Percentiles rank a stretch among this genome's conserved stretches.
Conservation (phyloP, 2,888 invertebrate genomes). For the Punctoribates punctum region DNA sequence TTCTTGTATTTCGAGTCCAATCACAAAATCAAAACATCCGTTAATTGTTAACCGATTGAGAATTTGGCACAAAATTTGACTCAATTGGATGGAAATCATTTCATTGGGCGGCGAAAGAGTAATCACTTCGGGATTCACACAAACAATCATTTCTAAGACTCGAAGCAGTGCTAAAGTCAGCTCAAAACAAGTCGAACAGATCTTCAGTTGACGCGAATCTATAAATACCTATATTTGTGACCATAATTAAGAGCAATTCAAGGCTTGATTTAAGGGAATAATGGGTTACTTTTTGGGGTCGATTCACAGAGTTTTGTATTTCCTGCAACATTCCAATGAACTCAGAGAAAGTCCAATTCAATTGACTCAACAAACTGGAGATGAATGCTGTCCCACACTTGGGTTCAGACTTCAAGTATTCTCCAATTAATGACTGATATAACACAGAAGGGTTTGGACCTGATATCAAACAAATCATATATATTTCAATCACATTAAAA, state of each 20-base stretch:
- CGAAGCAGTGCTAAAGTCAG: conserved; percentile 71
- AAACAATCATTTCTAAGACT: conserved; percentile 73
- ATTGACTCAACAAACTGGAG: conserved; percentile 72
- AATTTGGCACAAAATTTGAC: conserved; percentile 69
- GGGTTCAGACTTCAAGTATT: conserved; percentile 62
- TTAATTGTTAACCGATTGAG: conserved; percentile 70
- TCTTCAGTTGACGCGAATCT: conserved; percentile 71
- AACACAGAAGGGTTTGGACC: conserved; percentile 64
- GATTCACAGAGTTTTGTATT: conserved; percentile 64
- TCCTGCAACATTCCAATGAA: conserved; percentile 80
- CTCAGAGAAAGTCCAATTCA: conserved; percentile 84
- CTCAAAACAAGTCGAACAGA: conserved; percentile 79
- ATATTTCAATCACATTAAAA: no score
- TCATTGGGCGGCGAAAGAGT: conserved; percentile 2
- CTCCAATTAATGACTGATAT: conserved; percentile 64
- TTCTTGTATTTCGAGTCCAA: conserved; percentile 60
- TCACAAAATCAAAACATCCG: conserved; percentile 65
- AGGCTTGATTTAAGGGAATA: not conserved
- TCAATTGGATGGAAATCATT: conserved; percentile 29
- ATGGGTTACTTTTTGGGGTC: conserved; percentile 55
- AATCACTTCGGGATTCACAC: conserved; percentile 58
- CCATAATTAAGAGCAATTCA: not conserved
- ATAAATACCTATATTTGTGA: conserved; percentile 57
- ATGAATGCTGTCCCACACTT: conserved; percentile 66
- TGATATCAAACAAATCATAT: not conserved